Percentiles rank a stretch among this genome's conserved stretches.
Conservation (phyloP, 2,888 invertebrate genomes). For the Heterodera filipjevi region DNA sequence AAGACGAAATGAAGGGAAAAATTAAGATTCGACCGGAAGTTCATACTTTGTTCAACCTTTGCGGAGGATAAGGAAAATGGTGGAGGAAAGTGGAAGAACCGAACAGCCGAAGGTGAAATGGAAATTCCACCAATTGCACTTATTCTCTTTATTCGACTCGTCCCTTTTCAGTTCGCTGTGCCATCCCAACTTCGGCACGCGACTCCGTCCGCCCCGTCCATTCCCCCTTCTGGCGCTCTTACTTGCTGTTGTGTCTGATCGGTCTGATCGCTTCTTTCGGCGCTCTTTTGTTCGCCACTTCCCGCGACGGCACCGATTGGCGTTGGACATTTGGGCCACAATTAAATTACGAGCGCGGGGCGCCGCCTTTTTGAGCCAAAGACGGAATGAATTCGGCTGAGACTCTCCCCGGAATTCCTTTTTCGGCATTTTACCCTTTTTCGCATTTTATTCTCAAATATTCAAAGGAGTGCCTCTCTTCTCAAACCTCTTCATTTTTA, state of each 20-base stretch:
- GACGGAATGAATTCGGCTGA: neutral
- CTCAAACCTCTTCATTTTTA: neutral
- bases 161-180: neutral
- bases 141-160: neutral
- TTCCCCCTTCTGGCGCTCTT: slow-evolving; percentile 23
- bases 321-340: slow-evolving; percentile 39
- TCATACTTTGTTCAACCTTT: neutral
- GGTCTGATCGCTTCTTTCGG: slow-evolving; percentile 22
- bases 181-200: neutral
- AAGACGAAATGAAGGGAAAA: neutral
- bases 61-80: neutral
- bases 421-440: neutral
- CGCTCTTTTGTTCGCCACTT: slow-evolving; percentile 4
- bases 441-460: neutral
- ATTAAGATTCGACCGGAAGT: neutral
- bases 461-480: slow-evolving; percentile 4
- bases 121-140: neutral
- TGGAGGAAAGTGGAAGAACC: neutral
- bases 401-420: neutral
- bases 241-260: slow-evolving; percentile 25
- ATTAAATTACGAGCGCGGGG: slow-evolving; percentile 36
- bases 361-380: slow-evolving; percentile 36
- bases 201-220: neutral
- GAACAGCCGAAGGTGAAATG: neutral
- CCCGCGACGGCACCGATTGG: slow-evolving; percentile 34